phyloP scores from a whole-genome alignment of 2,888 invertebrate genomes.

The Zaprionus lineosus region DNA sequence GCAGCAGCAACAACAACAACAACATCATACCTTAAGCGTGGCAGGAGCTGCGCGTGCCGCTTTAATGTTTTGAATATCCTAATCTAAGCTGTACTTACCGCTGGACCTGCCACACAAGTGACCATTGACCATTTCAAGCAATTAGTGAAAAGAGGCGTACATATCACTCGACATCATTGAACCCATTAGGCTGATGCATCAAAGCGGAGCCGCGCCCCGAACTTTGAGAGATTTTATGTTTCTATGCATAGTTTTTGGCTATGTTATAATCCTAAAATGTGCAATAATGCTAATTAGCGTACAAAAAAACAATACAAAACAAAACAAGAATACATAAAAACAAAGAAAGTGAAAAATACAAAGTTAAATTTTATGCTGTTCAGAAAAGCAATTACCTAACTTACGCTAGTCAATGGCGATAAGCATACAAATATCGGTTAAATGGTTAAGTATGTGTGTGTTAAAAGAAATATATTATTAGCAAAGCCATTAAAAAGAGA shows the following conservation, averaged over 20 bases:
- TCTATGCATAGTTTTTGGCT: slow-evolving; percentile 37
- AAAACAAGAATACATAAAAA: slow-evolving; percentile 15
- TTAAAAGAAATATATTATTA: slow-evolving; percentile 34
- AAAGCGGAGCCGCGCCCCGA: slow-evolving; percentile 2
- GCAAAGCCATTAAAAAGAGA: slow-evolving; percentile 32
- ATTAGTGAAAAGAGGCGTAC: slow-evolving; percentile 45
- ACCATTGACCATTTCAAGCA: slow-evolving; percentile 40
- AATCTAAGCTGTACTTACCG: slow-evolving; percentile 1
- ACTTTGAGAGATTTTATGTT: slow-evolving; percentile 22
- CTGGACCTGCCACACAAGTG: slow-evolving; percentile 4
- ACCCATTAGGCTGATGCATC: slow-evolving; percentile 10
- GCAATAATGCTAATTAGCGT: slow-evolving; percentile 65
- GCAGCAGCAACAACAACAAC: slow-evolving; percentile 32
- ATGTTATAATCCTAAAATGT: slow-evolving; percentile 65
- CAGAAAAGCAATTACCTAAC: slow-evolving; percentile 56
- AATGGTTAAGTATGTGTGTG: slow-evolving; percentile 18
- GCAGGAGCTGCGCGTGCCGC: slow-evolving; percentile 49
- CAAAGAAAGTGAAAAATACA: no score
- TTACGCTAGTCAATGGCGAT: slow-evolving; percentile 50
- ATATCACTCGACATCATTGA: slow-evolving; percentile 41
- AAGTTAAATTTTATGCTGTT: slow-evolving; percentile 74
- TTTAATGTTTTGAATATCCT: slow-evolving; percentile 53
- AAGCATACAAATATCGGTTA: slow-evolving; percentile 40
- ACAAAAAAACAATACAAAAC: slow-evolving; percentile 29
- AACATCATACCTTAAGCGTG: slow-evolving; percentile 54